Evolutionary conservation across 2,113 vertebrate species (phyloP), one percentile per base, ranked within the genome.

Genomic region (Calypte anna): DNA sequence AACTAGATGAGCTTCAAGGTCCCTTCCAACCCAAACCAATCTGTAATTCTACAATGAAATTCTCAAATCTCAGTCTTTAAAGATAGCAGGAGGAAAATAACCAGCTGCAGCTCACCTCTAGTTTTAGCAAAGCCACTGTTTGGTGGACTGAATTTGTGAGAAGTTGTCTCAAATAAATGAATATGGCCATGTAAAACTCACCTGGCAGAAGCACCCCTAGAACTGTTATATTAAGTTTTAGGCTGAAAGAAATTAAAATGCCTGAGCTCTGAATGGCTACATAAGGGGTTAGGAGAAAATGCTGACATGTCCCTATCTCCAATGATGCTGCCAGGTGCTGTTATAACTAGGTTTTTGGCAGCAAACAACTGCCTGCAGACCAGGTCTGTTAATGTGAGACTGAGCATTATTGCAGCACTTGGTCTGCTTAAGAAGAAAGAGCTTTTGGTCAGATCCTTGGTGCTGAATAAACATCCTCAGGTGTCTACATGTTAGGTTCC

Each of bases 341-440:
- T 59, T 89, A 67, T 91, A 95, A 95, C 96, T 91, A 94, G 66
- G 58, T 93, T 50, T 89, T 81, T 90, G 82, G 75, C 85, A 80
- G 94, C 28, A 44, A 62, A 83, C 73, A 81, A 69, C 46, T 43
- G 77, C n/a, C 80, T 80, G 61, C 82, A 80, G 63, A 19, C 38
- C 69, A 40, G 15, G 31, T 58, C 87, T 91, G 58, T 50, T 95
- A 59, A 81, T 94, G 93, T 57, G 80, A 91, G 82, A 73, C 43
- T 36, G 79, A 96, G 67, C 66, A 72, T 95, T 93, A 84, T 88
- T 97, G 90, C 73, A 81, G 64, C 2, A 0, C 74, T 82, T 40
- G 20, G 28, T 74, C 63, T 78, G 20, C 40, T 67, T 61, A 61
- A 77, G 48, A 82, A 75, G 68, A 84, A 92, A 91, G 64, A 79